These are phyloP conservation scores for Pteria penguin DNA, from an alignment of 2,888 invertebrate species.

Conservation along the genomic window DNA sequence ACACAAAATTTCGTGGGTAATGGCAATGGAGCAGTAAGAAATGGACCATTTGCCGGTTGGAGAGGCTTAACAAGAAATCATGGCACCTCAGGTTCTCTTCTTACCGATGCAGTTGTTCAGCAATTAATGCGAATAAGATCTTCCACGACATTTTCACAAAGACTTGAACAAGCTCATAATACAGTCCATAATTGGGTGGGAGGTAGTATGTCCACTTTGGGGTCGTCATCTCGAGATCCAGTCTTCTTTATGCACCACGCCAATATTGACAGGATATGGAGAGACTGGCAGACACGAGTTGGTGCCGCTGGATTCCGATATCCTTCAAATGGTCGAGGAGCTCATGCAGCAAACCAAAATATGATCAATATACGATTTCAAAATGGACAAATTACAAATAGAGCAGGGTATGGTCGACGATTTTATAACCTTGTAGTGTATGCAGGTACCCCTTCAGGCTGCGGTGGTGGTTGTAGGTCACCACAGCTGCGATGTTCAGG, in stretches of 20 bases:
- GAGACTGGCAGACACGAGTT: conserved; percentile 41
- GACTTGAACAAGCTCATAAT: conserved; percentile 27
- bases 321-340: neutral
- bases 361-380: neutral
- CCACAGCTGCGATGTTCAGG: neutral
- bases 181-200: conserved; percentile 55
- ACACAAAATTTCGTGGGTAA: conserved; percentile 74
- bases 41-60: conserved; percentile 73
- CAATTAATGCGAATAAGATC: conserved; percentile 25
- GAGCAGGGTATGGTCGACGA: neutral
- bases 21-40: conserved; percentile 68
- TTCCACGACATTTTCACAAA: neutral
- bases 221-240: conserved; percentile 53
- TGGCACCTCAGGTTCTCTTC: conserved; percentile 45
- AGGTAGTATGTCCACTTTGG: conserved; percentile 48
- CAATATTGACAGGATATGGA: conserved; percentile 58
- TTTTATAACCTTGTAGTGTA: neutral
- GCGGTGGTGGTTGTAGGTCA: neutral
- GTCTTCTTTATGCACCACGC: conserved; percentile 56
- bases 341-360: neutral
- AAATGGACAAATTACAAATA: neutral
- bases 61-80: conserved; percentile 47
- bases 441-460: neutral
- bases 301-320: neutral
- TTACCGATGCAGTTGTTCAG: conserved; percentile 35